Conservation (phyloP, 1,140 invertebrate genomes). For the Drosophila tsacasi region DNA sequence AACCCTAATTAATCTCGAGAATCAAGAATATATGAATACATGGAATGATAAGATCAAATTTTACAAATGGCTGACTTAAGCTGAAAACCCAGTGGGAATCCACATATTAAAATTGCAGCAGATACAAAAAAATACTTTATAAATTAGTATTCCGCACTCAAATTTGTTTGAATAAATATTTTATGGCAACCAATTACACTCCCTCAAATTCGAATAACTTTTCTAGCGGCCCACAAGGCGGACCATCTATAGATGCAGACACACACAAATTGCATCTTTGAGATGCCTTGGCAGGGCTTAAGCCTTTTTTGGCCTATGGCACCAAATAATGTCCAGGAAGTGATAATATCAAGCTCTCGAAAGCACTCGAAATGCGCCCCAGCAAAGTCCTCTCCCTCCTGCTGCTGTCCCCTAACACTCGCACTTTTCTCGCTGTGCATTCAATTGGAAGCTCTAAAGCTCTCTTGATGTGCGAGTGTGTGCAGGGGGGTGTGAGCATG, state of each 20-base stretch:
- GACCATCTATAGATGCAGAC: conserved; percentile 41
- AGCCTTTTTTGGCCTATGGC: conserved; percentile 80
- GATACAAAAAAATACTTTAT: not conserved
- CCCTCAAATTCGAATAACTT: conserved; percentile 2
- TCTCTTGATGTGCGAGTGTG: conserved; percentile 33
- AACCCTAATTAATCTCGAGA: not conserved
- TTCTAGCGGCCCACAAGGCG: conserved; percentile 1
- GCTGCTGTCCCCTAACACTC: conserved; percentile 8
- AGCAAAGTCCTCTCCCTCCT: conserved; percentile 4
- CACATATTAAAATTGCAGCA: too few species aligned
- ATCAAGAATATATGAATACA: too few species aligned
- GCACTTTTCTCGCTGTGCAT: conserved; percentile 60
- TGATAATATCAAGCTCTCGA: conserved; percentile 75
- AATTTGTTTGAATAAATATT: too few species aligned
- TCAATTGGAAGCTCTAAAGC: conserved; percentile 74
- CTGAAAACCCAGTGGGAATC: too few species aligned
- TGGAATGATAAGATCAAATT: too few species aligned
- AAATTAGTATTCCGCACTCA: not conserved
- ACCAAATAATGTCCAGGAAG: conserved; percentile 80
- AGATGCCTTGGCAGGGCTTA: conserved; percentile 59
- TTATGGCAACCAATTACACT: not conserved
- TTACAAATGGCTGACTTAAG: too few species aligned
- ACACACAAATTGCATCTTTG: conserved; percentile 53
- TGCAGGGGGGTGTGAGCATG: not conserved
- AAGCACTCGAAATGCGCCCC: conserved; percentile 46